Conservation (phyloP, 2,113 vertebrate genomes). For the Hylia prasina region DNA sequence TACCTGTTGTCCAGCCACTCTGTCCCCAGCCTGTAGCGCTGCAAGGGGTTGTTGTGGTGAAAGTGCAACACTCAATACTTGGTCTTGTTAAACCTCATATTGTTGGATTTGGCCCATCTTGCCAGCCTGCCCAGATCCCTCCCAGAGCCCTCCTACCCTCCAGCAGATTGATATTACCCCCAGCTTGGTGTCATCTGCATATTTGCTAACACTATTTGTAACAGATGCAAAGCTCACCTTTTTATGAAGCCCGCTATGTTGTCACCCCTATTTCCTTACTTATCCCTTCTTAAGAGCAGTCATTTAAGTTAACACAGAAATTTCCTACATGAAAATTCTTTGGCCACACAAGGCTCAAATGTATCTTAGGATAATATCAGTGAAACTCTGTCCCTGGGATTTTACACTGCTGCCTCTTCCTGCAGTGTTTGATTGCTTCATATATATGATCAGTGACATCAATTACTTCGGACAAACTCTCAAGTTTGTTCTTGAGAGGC, state of each 20-base stretch:
- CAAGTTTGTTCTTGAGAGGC: neutral
- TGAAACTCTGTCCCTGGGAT: neutral
- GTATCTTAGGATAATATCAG: neutral
- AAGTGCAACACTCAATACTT: neutral
- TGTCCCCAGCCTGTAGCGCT: neutral
- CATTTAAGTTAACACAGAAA: neutral
- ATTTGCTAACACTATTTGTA: neutral
- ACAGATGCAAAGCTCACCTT: neutral
- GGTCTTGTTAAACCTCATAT: neutral
- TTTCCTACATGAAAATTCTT: neutral
- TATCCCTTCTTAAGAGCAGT: neutral
- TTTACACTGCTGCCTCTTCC: neutral
- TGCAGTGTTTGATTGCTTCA: neutral
- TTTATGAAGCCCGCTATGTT: neutral
- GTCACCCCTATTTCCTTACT: neutral
- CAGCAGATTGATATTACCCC: neutral
- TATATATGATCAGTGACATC: neutral
- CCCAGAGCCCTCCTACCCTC: neutral
- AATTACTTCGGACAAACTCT: neutral
- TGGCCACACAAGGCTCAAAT: neutral
- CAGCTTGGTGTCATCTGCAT: neutral
- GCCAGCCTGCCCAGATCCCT: neutral
- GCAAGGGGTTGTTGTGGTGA: neutral
- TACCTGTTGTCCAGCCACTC: neutral
- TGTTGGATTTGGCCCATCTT: neutral